A percentile compares a stretch with the other conserved stretches of the same genome.
Conservation (phyloP, 2,888 invertebrate species). For the Cataglyphis cursor region DNA sequence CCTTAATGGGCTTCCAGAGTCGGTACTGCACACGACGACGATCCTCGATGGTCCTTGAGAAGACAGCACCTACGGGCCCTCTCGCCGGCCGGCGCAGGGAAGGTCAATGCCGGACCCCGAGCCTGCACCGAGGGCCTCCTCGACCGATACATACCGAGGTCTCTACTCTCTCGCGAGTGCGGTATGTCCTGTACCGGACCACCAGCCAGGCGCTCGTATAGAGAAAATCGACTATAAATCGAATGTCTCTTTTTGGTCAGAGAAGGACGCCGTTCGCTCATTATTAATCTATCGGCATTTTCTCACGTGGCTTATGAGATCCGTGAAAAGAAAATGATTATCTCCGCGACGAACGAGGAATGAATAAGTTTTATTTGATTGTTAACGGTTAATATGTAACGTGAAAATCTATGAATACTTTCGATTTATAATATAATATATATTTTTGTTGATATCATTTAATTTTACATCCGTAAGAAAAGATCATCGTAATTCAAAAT, state of each 20-base stretch:
- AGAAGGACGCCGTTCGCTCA: neutral
- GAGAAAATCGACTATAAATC: constrained; percentile 18
- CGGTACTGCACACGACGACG: constrained; percentile 62
- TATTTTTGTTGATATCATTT: neutral
- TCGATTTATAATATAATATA: neutral
- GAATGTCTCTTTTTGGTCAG: constrained; percentile 8
- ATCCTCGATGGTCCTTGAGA: constrained; percentile 63
- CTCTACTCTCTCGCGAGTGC: constrained; percentile 28
- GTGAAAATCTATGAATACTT: neutral
- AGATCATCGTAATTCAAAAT: neutral
- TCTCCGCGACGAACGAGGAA: neutral
- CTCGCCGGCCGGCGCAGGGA: constrained; percentile 49
- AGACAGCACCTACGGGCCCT: constrained; percentile 41
- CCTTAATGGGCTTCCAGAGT: constrained; percentile 71
- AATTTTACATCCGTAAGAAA: neutral
- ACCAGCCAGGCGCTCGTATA: constrained; percentile 44
- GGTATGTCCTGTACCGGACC: constrained; percentile 56
- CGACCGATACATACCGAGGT: constrained; percentile 42
- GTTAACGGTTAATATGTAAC: neutral
- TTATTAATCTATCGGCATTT: neutral
- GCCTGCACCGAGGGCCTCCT: constrained; percentile 11
- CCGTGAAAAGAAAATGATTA: neutral
- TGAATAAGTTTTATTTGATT: neutral
- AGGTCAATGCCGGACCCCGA: constrained; percentile 68
- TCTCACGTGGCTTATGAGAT: neutral